These are phyloP conservation scores for Byasa hedistus DNA, from an alignment of 2,888 invertebrate species.

Conservation along the genomic window DNA sequence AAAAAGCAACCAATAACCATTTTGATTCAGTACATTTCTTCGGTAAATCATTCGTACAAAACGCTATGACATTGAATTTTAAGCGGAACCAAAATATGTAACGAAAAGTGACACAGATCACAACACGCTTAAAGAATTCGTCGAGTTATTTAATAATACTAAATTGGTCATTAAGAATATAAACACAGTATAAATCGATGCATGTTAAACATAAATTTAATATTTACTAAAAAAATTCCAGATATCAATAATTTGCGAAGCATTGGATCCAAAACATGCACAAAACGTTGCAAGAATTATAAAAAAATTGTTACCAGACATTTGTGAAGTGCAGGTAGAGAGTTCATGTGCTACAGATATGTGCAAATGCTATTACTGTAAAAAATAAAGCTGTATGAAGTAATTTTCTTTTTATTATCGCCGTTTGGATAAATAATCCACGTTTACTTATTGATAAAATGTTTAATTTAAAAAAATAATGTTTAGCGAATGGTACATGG, in stretches of 20 bases:
- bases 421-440: not conserved
- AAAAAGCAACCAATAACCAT: too few species aligned
- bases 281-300: constrained; percentile 50
- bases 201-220: not conserved
- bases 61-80: not conserved
- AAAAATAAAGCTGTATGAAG: constrained; percentile 29
- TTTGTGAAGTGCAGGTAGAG: constrained; percentile 49
- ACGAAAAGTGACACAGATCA: not conserved
- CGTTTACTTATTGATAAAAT: too few species aligned
- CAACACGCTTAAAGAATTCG: not conserved
- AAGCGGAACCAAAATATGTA: not conserved
- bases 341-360: constrained; percentile 7
- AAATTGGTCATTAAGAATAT: too few species aligned
- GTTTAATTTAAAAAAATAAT: too few species aligned
- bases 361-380: constrained; percentile 40
- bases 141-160: too few species aligned
- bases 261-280: constrained; percentile 86
- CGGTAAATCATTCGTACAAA: not conserved
- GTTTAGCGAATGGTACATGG: too few species aligned
- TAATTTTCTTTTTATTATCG: not conserved
- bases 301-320: constrained; percentile 47
- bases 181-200: too few species aligned
- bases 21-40: not conserved
- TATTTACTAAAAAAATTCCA: constrained; percentile 50
- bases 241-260: constrained; percentile 90